Evolutionary conservation across 2,797 vertebrate species (phyloP), one percentile per base, ranked within the genome.

Genomic region (Falco rusticolus): DNA sequence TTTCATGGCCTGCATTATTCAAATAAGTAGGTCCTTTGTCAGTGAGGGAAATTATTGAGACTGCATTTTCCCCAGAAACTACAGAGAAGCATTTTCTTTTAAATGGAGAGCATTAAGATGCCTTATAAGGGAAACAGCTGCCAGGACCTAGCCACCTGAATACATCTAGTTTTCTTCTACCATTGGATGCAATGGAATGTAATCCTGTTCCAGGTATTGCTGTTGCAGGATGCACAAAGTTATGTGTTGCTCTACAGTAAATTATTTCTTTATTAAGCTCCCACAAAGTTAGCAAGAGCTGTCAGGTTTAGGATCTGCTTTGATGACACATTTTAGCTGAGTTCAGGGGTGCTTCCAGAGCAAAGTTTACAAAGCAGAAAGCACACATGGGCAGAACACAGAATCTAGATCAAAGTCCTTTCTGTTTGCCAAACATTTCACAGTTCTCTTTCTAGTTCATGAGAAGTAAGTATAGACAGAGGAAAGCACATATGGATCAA

Each of bases 391-490:
- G 84, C 51, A 71, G 76, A 86, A 50, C 45, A 90, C 33, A 59
- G 50, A 77, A 87, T 39, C 47, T 68, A 95, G 78, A 95, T 43
- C 86, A 87, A 93, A 89, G 80, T 92, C 84, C 84, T 83, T 77
- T 63, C 29, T 69, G 25, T 57, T 92, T 96, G 82, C 92, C 90
- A 96, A 41, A 94, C 61, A 90, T 95, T 96, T 95, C 94, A 87
- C 92, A 95, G 68, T 69, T 92, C 53, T 71, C 39, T 57, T 87
- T 63, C 71, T 74, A 91, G 71, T 34, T 50, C 66, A 50, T 76
- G 72, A 81, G 79, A 91, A 96, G 60, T 29, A 78, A 90, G 50
- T 50, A 64, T 4, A 1, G 91, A 64, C 51, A 79, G 64, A 92
- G 18, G 70, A 89, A 95, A 91, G 64, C 5, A 3, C 95, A 68